These are phyloP conservation scores for Protobothrops flavoviridis DNA, from an alignment of 2,113 vertebrate genomes.

Conservation along the genomic window DNA sequence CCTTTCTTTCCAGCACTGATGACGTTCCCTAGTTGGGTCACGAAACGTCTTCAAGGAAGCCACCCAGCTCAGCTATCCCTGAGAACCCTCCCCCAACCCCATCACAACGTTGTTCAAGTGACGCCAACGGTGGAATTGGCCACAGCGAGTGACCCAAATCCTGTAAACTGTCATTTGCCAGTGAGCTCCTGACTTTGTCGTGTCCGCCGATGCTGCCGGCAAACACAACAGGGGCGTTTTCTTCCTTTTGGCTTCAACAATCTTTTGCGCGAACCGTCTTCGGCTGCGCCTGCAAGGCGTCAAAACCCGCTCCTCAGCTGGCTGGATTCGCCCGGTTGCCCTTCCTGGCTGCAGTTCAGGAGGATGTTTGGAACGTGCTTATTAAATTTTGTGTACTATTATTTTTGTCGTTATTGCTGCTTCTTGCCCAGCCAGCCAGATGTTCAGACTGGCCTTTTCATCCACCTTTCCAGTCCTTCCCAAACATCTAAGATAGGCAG, in stretches of 20 bases:
- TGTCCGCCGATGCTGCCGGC: too few relatives aligned
- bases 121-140: accelerated
- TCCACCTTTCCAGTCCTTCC: background rate
- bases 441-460: background rate
- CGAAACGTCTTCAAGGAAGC: background rate
- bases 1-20: background rate
- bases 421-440: background rate
- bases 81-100: too few relatives aligned
- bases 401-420: background rate
- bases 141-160: background rate
- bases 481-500: background rate
- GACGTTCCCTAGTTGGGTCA: background rate
- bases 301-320: background rate
- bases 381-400: background rate
- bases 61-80: background rate
- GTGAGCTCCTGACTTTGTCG: background rate
- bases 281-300: background rate
- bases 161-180: background rate
- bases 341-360: background rate
- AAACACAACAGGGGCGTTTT: background rate
- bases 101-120: background rate
- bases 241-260: background rate
- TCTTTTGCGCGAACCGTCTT: background rate
- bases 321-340: background rate
- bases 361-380: background rate